A percentile compares a stretch with the other conserved stretches of the same genome.
Evolutionary conservation across 1,140 invertebrate genomes (phyloP).

Genomic region (Olivierus martensii): DNA sequence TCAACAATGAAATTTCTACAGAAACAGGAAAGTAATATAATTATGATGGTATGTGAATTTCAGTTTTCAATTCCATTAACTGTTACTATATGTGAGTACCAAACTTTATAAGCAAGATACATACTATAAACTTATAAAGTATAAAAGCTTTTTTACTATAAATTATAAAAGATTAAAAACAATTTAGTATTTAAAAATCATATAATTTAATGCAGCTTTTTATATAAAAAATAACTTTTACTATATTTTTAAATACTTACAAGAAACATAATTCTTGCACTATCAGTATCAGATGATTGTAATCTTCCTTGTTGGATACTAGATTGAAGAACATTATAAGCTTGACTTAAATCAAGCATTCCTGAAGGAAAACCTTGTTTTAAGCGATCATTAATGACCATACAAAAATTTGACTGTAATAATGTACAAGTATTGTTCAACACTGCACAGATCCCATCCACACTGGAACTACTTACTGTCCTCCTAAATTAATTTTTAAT

Average conservation of each 20-base stretch:
- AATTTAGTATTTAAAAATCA: no score
- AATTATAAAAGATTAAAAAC: no score
- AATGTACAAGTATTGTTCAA: slow-evolving; percentile 84
- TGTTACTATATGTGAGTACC: no score
- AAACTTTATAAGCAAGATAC: no score
- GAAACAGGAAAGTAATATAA: no score
- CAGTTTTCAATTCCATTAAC: no score
- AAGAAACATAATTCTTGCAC: slow-evolving; percentile 50
- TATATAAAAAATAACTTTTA: no score
- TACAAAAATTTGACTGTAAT: slow-evolving; percentile 73
- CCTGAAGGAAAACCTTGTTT: slow-evolving; percentile 68
- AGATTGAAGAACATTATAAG: slow-evolving; percentile 56
- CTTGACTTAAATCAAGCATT: slow-evolving; percentile 53
- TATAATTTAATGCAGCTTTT: no score
- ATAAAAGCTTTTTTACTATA: no score
- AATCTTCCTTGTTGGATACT: slow-evolving; percentile 27
- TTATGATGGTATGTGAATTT: no score
- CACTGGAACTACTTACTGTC: slow-evolving; percentile 70
- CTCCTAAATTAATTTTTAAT: slow-evolving; percentile 49
- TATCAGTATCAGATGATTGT: slow-evolving; percentile 65
- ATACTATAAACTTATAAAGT: no score
- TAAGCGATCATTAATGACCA: slow-evolving; percentile 56
- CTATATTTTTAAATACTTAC: slow-evolving; percentile 32
- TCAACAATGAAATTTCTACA: no score
- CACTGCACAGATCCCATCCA: slow-evolving; percentile 92